Base-by-base conservation (phyloP, 2,797 vertebrate species). In the Linurgus olivaceus region DNA sequence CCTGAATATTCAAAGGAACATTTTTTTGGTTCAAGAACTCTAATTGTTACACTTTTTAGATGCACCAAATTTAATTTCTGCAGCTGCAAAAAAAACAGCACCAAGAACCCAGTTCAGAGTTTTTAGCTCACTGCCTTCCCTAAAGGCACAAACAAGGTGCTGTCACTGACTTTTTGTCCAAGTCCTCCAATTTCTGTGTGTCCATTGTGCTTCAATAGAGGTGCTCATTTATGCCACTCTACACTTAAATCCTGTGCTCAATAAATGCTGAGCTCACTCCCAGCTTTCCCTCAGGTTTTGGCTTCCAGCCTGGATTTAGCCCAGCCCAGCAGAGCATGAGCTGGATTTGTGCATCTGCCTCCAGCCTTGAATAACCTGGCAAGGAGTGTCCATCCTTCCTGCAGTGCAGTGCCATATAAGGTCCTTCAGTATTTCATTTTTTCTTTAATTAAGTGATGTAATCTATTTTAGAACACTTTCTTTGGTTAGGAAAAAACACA, bases 1-100 rank as follows among this genome's bases (percentile, higher is more conserved):
- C 48, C 33, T 0, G 2, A 78, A 44, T 35, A 48, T 11, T 52
- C 44, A 71, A 67, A 3, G 9, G 4, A 89, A 52, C 0, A 0
- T 7, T 74, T 76, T 76, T 17, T 76, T 17, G 25, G 15, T 38
- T 74, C 24, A 71, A 70, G 35, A 59, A 9, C 11, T 48, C 33
- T 82, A 33, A 11, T 15, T 29, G 7, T 31, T 29, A 51, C 21
- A 37, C 25, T 66, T 70, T 24, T 47, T 35, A 81, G 19, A 44
- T 13, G 31, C 35, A 51, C 6, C 29, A 54, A 47, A 29, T 58
- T 37, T 61, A 13, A 48, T 16, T 77, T 74, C 61, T 57, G 23
- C 6, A 45, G 6, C 44, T 9, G 20, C 40, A 62, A 74, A 68
- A 44, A 65, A 67, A 80, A 19, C 17, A 42, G 58, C 25, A 52